Base-by-base conservation (phyloP, 2,888 invertebrate species). In the Pachydiplax longipennis region DNA sequence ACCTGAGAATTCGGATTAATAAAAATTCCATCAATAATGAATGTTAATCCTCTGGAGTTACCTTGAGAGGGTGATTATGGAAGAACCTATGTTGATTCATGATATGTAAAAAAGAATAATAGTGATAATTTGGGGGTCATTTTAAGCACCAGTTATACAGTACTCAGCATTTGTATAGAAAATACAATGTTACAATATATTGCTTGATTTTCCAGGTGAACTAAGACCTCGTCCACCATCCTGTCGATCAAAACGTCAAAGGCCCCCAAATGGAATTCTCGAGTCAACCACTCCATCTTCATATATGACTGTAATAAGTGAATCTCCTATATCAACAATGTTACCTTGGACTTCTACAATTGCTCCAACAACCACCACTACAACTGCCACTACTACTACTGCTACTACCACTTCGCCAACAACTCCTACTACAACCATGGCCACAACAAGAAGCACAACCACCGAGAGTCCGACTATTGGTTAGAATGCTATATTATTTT, bases 381-480 rank as follows among this genome's bases (percentile, higher is more conserved):
- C 87, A 5, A 61, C 61, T 1, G n/a, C 61, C n/a, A 53, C 82
- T 3, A 83, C 82, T 31, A 83, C 82, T 15, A 87, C 61, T 2
- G 22, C 87, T 37, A 58, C 87, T 37, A 58, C 87, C 15, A 58
- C 61, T 4, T 65, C 31, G 73, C 87, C 65, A 22, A 58, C 81
- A 81, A 81, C 81, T 15, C 31, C 87, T 37, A 87, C 87, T n/a
- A 87, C 87, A 37, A 83, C 53, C 48, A 61, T 87, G 87, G 61
- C 87, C n/a, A 87, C 87, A 10, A 87, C 87, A 6, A 87, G 58
- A 58, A 87, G 87, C 37, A 87, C 87, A 65, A 87, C 87, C 1
- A 87, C 87, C 40, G 87, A 87, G 87, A 87, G 48, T 48, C 87
- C 58, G 22, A 87, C 87, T 61, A 87, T 87, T 87, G 87, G 87